Percentiles rank a stretch among this genome's conserved stretches.
These are phyloP conservation scores for Anolis sagrei DNA, from an alignment of 2,113 vertebrate genomes.

Conservation along the genomic window DNA sequence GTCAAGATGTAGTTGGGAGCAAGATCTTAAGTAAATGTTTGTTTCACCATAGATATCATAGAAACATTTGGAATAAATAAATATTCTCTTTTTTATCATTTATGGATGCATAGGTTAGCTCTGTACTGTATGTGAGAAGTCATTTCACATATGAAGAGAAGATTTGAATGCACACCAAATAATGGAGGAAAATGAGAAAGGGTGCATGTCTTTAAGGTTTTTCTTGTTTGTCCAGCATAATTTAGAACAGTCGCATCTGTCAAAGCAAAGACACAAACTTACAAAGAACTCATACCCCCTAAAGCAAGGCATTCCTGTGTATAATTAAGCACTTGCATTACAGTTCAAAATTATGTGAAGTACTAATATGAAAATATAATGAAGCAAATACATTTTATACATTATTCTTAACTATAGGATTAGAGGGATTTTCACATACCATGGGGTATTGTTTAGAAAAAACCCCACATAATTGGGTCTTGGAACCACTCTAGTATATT, in stretches of 20 bases:
- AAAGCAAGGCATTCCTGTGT: conserved; percentile 25
- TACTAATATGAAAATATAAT: conserved; percentile 38
- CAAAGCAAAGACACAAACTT: conserved; percentile 22
- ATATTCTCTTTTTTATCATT: neutral
- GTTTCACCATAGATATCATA: neutral
- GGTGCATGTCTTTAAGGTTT: neutral
- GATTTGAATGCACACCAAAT: neutral
- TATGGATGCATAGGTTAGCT: neutral
- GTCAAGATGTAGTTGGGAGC: neutral
- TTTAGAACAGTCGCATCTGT: conserved; percentile 41
- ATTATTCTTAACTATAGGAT: conserved; percentile 16
- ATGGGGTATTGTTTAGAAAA: conserved; percentile 14
- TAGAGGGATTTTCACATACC: conserved; percentile 25
- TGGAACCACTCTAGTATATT: neutral
- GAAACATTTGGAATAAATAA: neutral
- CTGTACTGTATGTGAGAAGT: neutral
- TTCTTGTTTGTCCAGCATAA: conserved; percentile 14
- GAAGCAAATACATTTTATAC: conserved; percentile 30
- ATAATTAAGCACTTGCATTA: conserved; percentile 41
- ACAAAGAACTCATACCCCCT: conserved; percentile 18
- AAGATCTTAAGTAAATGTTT: neutral
- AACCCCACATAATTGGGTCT: conserved; percentile 1
- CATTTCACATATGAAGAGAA: neutral
- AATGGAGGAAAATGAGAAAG: neutral
- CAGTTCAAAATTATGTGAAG: conserved; percentile 3